Evolutionary conservation across 2,888 invertebrate species (phyloP).

Genomic region (Xestia c-nigrum): DNA sequence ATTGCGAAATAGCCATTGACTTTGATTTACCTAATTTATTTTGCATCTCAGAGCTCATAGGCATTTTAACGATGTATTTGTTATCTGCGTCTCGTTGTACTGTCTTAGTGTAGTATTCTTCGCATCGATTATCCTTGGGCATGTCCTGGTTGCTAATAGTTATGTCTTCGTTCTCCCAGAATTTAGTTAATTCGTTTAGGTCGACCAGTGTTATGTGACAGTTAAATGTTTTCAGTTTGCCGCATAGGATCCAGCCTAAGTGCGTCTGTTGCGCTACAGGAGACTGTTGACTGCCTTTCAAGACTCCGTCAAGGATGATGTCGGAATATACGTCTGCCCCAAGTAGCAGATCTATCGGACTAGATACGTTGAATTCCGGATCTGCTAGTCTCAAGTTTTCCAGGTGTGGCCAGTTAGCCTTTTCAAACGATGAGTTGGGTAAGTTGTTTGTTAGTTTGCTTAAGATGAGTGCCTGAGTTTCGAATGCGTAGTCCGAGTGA

Average conservation of each 20-base stretch:
- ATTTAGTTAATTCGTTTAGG: constrained; percentile 17
- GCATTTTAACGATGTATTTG: constrained; percentile 36
- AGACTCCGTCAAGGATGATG: constrained; percentile 19
- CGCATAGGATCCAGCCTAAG: constrained; percentile 41
- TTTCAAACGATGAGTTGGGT: constrained; percentile 3
- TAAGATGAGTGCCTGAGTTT: constrained; percentile 7
- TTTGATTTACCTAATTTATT: constrained; percentile 21
- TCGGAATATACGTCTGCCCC: constrained; percentile 15
- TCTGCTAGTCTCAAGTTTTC: constrained; percentile 13
- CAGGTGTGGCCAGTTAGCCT: constrained; percentile 10
- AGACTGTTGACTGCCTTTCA: background rate
- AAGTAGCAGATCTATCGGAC: constrained; percentile 7
- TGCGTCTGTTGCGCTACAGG: constrained; percentile 44
- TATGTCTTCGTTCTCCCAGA: constrained; percentile 38
- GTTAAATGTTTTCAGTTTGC: constrained; percentile 39
- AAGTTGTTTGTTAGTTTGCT: constrained; percentile 20
- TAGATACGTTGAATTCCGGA: constrained; percentile 9
- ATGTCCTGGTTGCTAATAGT: constrained; percentile 1
- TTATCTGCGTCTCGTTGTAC: constrained; percentile 16
- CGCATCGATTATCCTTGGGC: constrained; percentile 15
- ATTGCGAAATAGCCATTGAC: constrained; percentile 30
- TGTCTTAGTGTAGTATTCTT: constrained; percentile 20
- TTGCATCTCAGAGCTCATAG: background rate
- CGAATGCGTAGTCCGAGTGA: constrained; percentile 11
- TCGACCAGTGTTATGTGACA: constrained; percentile 22